A percentile compares a stretch with the other conserved stretches of the same genome.
Conservation (phyloP, 2,113 vertebrate species). For the Oxyruncus cristatus region DNA sequence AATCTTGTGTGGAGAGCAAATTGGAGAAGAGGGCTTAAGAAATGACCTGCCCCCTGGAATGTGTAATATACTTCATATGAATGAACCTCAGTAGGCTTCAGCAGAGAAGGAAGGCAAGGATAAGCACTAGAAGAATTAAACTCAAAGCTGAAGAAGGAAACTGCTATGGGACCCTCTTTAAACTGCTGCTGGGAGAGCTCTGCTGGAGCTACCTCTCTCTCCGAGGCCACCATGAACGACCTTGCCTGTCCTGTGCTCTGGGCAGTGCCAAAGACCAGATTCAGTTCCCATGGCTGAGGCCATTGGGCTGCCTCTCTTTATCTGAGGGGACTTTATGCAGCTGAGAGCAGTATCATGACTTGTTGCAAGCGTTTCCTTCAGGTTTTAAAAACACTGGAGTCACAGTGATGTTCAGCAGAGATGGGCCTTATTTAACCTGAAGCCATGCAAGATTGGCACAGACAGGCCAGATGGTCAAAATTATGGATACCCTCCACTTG, state of each 20-base stretch:
- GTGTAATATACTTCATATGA: neutral
- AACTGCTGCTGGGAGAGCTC: neutral
- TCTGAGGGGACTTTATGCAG: neutral
- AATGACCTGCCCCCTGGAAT: neutral
- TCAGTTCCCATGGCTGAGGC: neutral
- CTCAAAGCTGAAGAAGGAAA: neutral
- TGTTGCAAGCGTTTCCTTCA: neutral
- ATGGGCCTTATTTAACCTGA: neutral
- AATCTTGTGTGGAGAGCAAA: neutral
- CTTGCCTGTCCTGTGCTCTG: neutral
- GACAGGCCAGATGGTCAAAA: neutral
- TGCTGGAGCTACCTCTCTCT: fast-evolving
- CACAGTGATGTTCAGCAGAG: fast-evolving
- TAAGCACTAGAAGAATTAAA: neutral
- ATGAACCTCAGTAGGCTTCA: neutral
- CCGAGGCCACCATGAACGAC: neutral
- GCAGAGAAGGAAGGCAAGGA: neutral
- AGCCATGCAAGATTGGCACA: neutral
- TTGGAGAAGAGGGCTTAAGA: neutral
- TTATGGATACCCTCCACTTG: neutral
- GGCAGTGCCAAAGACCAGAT: neutral
- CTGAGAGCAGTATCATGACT: neutral
- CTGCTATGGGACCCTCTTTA: neutral
- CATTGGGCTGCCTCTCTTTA: neutral
- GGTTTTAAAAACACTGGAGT: neutral